A percentile compares a stretch with the other conserved stretches of the same genome.
Evolutionary conservation across 1,140 invertebrate species (phyloP).

Genomic region (Hyposmocoma kahamanoa): DNA sequence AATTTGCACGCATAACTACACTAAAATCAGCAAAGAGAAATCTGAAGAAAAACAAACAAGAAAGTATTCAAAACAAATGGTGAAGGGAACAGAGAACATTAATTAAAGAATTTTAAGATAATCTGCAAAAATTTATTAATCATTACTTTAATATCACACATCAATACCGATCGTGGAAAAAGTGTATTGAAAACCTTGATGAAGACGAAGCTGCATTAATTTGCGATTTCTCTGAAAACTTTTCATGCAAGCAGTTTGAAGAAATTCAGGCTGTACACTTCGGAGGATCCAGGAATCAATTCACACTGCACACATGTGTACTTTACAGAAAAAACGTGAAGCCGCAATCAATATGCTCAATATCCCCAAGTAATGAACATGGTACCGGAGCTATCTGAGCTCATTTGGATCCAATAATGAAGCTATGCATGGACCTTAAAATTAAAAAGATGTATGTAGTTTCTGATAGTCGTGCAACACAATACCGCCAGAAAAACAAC

Average conservation of each 20-base stretch:
- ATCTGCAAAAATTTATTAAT: conserved; percentile 2
- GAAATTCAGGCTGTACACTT: conserved; percentile 30
- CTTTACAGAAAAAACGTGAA: background rate
- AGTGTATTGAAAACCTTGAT: conserved; percentile 5
- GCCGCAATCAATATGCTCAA: conserved; percentile 12
- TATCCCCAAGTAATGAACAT: conserved; percentile 14
- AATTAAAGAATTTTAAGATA: conserved; percentile 8
- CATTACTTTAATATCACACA: conserved; percentile 12
- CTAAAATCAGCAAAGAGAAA: no score
- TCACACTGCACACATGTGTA: conserved; percentile 18
- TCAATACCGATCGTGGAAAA: conserved; percentile 4
- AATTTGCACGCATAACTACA: no score
- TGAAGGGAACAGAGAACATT: conserved; percentile 1
- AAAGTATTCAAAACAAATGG: no score
- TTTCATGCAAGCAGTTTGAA: conserved; percentile 17
- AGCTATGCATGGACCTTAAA: background rate
- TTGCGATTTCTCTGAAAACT: conserved; percentile 27
- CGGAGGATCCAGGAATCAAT: conserved; percentile 15
- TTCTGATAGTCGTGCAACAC: conserved; percentile 4
- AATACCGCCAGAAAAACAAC: conserved; percentile 15
- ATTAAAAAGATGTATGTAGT: conserved; percentile 6
- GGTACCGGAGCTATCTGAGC: conserved; percentile 16
- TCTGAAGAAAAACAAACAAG: conserved; percentile 9
- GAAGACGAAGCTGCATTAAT: conserved; percentile 11
- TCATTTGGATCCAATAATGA: conserved; percentile 6